Conservation (phyloP, 2,113 vertebrate species). For the Sprattus sprattus region DNA sequence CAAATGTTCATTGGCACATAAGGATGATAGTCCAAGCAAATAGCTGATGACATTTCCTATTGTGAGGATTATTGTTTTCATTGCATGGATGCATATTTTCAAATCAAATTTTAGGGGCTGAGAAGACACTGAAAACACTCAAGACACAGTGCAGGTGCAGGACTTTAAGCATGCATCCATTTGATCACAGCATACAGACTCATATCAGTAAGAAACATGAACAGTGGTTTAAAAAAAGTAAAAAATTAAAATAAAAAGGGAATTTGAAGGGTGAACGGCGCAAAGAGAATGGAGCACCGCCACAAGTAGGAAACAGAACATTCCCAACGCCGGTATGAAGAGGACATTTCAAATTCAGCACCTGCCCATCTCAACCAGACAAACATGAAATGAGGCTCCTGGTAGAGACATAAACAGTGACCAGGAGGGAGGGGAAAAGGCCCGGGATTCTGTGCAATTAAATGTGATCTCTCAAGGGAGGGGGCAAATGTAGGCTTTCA, state of each 20-base stretch:
- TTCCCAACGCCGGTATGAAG: neutral
- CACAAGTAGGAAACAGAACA: slow-evolving; percentile 1
- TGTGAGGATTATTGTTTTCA: neutral
- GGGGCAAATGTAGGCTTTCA: slow-evolving; percentile 22
- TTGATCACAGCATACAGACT: neutral
- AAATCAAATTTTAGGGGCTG: neutral
- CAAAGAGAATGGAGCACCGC: neutral
- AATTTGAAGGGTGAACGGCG: neutral
- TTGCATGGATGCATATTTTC: neutral
- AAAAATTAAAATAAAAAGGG: neutral
- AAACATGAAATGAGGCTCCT: slow-evolving; percentile 14
- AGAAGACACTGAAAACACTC: neutral
- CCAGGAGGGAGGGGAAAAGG: slow-evolving; percentile 46
- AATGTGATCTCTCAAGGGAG: slow-evolving; percentile 69
- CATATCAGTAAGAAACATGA: neutral
- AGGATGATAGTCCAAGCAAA: neutral
- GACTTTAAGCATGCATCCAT: neutral
- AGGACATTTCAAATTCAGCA: slow-evolving; percentile 4
- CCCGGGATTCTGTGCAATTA: slow-evolving; percentile 71
- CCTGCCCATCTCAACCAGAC: slow-evolving; percentile 11
- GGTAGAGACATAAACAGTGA: slow-evolving; percentile 61
- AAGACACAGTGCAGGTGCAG: neutral
- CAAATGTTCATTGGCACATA: neutral
- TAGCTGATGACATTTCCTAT: neutral
- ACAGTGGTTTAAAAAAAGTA: slow-evolving; percentile 19